Evolutionary conservation across 2,113 vertebrate species (phyloP).

Genomic region (Dipodomys merriami): DNA sequence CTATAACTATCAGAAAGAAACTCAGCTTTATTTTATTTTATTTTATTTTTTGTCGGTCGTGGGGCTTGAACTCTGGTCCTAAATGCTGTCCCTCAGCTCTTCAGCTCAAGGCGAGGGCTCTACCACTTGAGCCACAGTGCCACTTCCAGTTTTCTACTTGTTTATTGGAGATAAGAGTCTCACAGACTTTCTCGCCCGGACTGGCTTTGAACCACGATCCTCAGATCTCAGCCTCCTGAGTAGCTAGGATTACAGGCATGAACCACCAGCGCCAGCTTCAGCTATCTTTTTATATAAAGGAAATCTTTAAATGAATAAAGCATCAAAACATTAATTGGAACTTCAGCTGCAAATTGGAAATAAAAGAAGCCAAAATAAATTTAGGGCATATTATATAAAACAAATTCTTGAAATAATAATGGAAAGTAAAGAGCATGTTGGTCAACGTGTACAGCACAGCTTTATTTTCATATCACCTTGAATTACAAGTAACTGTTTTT

Average conservation of each 20-base stretch:
- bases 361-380: background rate
- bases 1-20: background rate
- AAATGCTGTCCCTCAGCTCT: no score
- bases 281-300: background rate
- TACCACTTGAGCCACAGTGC: no score
- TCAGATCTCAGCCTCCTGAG: no score
- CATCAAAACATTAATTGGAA: background rate
- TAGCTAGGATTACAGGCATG: no score
- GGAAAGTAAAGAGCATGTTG: background rate
- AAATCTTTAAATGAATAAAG: background rate
- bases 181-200: no score
- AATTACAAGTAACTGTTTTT: background rate
- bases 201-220: no score
- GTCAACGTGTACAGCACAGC: background rate
- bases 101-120: no score
- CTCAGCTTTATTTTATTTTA: background rate
- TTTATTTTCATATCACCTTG: constrained; percentile 3
- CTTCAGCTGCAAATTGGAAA: background rate
- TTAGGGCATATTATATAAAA: background rate
- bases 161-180: no score
- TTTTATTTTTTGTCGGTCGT: no score
- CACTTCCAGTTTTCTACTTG: no score
- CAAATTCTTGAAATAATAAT: background rate
- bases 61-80: no score
- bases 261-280: no score